Percentiles rank a stretch among this genome's conserved stretches.
Evolutionary conservation across 2,113 vertebrate species (phyloP).

Genomic region (Austrofundulus limnaeus): DNA sequence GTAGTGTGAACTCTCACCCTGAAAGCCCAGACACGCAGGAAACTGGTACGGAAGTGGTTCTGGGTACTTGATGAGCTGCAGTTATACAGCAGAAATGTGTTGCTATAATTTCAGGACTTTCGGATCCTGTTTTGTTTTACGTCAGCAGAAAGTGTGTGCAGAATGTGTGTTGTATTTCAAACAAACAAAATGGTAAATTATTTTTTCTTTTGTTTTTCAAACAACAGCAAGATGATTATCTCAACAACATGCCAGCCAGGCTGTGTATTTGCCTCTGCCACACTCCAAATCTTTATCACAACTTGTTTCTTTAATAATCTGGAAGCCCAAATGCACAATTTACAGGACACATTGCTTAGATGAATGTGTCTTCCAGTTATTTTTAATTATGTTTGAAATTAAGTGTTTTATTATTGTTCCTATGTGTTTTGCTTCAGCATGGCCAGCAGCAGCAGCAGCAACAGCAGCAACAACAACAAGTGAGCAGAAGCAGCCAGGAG

Average conservation of each 20-base stretch:
- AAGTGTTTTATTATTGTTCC: conserved; percentile 13
- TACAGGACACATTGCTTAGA: background rate
- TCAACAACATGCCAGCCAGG: too few relatives aligned
- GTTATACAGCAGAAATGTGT: conserved; percentile 29
- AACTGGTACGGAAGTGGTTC: conserved; percentile 69
- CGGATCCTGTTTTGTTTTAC: conserved; percentile 62
- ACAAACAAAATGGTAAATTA: background rate
- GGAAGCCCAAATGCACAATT: too few relatives aligned
- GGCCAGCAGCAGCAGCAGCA: conserved; percentile 63
- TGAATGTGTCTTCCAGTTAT: too few relatives aligned
- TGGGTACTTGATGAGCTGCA: conserved; percentile 46
- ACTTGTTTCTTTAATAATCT: conserved; percentile 1
- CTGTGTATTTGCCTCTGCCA: background rate
- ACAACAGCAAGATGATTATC: too few relatives aligned
- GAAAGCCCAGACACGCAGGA: conserved; percentile 73
- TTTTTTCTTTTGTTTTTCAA: background rate
- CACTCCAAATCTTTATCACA: background rate
- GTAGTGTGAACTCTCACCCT: conserved; percentile 64
- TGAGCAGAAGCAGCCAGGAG: conserved; percentile 90
- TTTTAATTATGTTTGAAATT: conserved; percentile 26
- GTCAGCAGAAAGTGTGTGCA: conserved; percentile 14
- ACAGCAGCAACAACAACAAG: conserved; percentile 82
- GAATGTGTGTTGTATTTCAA: background rate
- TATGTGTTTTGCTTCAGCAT: conserved; percentile 49
- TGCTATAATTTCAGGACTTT: conserved; percentile 56